Evolutionary conservation across 30 jellyfish, hydroid and myxozoan genomes (phyloP), one percentile per base, ranked within the genome.

Genomic region (Cassiopea xamachana): DNA sequence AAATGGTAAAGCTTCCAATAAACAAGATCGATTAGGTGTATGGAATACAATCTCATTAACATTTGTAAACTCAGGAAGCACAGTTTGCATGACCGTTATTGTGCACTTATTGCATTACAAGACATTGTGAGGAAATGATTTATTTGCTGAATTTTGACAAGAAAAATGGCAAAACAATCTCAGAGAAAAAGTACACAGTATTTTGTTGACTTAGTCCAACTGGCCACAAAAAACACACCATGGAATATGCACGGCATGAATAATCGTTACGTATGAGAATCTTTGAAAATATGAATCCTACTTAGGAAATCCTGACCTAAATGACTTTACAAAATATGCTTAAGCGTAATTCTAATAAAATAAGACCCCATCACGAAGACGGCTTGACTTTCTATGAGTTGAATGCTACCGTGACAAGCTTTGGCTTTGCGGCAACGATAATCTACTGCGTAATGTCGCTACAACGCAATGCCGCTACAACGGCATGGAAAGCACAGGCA

Each of bases 321-420:
- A 55, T 46, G 92, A 83, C 83, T 83, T 83, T 83, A 58, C 64
- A 62, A 69, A 83, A 69, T 83, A 69, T 68, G 44, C 79, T 83
- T 83, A 72, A 27, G 19, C n/a, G 1, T 55, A 59, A 83, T 73
- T 75, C 79, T 72, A 15, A 69, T 49, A 79, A 15, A 44, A 69
- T 83, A 70, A 73, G 55, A 49, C 71, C 64, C 55, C 79, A 75
- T 71, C 85, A 73, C 92, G 92, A 69, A 69, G 77, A 75, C n/a
- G n/a, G n/a, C n/a, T n/a, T n/a, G n/a, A n/a, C n/a, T n/a, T n/a
- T n/a, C n/a, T n/a, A n/a, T 83, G 14, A 83, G 62, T 83, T 83
- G 16, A 1, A 73, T 48, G 48, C 78, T 83, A 27, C 48, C 91
- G 84, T 83, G 84, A 69, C 74, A 81, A 51, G 50, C 46, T 15